Conservation (phyloP, 2,888 invertebrate species). For the Trachelus stipa region DNA sequence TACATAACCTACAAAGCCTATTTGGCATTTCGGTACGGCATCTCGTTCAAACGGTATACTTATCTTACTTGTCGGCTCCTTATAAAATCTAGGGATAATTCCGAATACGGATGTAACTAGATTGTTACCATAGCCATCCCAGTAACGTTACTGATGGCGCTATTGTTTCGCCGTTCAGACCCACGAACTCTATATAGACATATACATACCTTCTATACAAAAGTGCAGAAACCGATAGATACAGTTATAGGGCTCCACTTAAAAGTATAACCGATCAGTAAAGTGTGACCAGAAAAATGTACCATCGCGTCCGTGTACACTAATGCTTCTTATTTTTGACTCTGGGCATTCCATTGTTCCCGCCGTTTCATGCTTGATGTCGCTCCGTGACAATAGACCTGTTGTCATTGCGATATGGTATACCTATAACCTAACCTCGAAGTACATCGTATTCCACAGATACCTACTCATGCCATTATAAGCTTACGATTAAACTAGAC, state of each 20-base stretch:
- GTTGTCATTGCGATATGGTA: neutral
- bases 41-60: neutral
- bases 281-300: neutral
- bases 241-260: neutral
- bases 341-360: conserved; percentile 43
- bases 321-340: neutral
- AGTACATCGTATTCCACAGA: neutral
- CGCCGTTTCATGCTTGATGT: conserved; percentile 48
- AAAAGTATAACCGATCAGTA: neutral
- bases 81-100: neutral
- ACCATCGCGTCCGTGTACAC: neutral
- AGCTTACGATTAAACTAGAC: neutral
- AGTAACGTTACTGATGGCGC: neutral
- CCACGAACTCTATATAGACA: neutral
- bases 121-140: neutral
- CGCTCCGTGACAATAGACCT: conserved; percentile 13
- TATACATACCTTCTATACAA: neutral
- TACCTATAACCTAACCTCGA: neutral
- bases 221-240: neutral
- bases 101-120: neutral
- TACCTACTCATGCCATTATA: neutral
- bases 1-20: neutral
- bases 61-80: neutral
- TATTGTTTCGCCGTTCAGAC: neutral
- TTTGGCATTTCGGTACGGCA: neutral